phyloP scores from a whole-genome alignment of 2,888 invertebrate genomes.

The Drosophila neoperkinsi region DNA sequence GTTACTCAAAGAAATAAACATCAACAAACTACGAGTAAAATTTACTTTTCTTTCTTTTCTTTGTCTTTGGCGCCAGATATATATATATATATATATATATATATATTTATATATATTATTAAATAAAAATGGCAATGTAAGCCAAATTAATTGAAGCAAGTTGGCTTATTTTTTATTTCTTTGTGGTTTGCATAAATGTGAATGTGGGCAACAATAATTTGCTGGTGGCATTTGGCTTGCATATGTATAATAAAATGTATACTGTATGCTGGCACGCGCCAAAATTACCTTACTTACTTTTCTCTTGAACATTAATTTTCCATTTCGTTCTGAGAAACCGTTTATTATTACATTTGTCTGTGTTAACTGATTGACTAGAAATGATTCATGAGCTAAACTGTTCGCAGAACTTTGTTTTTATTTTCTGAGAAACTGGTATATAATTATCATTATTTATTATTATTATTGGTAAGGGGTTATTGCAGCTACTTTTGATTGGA shows the following conservation, averaged over 20 bases:
- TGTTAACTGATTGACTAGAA: neutral
- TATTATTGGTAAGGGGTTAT: neutral
- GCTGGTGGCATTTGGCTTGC: neutral
- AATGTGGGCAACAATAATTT: neutral
- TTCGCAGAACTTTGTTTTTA: neutral
- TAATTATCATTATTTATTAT: neutral
- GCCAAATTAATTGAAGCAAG: neutral
- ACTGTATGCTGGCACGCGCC: conserved; percentile 2
- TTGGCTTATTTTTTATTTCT: neutral
- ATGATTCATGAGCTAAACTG: neutral
- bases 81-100: neutral
- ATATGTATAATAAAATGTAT: neutral
- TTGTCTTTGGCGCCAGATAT: neutral
- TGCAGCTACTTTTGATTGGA: neutral
- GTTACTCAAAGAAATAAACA: neutral
- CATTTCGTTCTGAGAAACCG: neutral
- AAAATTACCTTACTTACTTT: neutral
- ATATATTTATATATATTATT: neutral
- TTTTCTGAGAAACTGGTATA: neutral
- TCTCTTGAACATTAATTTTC: neutral
- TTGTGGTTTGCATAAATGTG: neutral
- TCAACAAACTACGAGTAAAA: neutral
- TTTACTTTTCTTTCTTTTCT: neutral
- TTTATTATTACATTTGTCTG: neutral
- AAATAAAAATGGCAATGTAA: neutral